Evolutionary conservation across 1,140 invertebrate genomes (phyloP).

Genomic region (Drosophila orosa): DNA sequence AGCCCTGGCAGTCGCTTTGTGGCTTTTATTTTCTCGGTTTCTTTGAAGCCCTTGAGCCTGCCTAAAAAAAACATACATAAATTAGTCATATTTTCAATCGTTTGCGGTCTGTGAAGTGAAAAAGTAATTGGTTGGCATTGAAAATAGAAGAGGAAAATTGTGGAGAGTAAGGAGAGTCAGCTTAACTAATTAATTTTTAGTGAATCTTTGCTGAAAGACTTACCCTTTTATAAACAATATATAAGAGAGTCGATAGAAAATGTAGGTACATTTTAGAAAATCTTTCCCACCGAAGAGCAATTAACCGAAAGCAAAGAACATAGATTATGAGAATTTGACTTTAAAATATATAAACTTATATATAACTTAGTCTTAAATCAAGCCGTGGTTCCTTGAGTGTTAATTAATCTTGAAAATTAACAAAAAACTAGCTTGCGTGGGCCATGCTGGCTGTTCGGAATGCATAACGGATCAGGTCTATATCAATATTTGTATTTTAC

Average conservation of each 20-base stretch:
- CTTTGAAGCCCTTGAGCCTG: slow-evolving; percentile 39
- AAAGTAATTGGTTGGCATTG: slow-evolving; percentile 1
- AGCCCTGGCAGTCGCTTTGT: slow-evolving; percentile 30
- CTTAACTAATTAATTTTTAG: background rate
- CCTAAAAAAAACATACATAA: background rate
- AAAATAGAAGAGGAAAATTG: background rate
- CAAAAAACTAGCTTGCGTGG: background rate
- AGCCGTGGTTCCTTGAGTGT: background rate
- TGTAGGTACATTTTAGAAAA: too few relatives aligned
- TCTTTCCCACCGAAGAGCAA: too few relatives aligned
- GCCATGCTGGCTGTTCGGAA: background rate
- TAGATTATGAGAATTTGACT: too few relatives aligned
- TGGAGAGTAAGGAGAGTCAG: too few relatives aligned
- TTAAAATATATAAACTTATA: background rate
- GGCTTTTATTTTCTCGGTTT: slow-evolving; percentile 45
- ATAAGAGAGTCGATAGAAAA: too few relatives aligned
- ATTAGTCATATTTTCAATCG: slow-evolving; percentile 32
- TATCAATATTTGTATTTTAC: slow-evolving; percentile 10
- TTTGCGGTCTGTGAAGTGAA: slow-evolving; percentile 13
- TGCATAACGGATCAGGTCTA: slow-evolving; percentile 11
- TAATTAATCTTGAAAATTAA: slow-evolving; percentile 7
- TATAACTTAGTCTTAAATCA: background rate
- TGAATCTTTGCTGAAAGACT: background rate
- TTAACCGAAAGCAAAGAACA: too few relatives aligned
- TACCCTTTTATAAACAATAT: background rate